A percentile compares a stretch with the other conserved stretches of the same genome.
These are phyloP conservation scores for Tinamus guttatus DNA, from an alignment of 2,113 vertebrate species.

Conservation along the genomic window DNA sequence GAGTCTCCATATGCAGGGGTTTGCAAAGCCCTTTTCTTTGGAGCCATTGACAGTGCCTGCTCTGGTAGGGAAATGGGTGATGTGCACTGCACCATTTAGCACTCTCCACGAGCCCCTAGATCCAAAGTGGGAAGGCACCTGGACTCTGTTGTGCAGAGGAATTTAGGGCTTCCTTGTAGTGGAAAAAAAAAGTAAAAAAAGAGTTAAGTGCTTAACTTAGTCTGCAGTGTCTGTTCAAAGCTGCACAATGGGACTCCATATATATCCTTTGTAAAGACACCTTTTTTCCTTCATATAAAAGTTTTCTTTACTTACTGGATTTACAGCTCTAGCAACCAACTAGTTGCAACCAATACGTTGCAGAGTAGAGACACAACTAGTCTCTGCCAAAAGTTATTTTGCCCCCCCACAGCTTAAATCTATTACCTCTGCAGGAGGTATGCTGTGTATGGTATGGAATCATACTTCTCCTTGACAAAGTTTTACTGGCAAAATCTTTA, in stretches of 20 bases:
- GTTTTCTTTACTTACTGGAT: background rate
- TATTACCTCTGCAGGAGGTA: background rate
- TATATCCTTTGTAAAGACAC: background rate
- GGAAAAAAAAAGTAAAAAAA: background rate
- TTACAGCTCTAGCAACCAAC: background rate
- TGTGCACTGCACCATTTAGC: background rate
- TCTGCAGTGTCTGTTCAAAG: background rate
- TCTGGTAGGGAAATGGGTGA: background rate
- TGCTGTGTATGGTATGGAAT: too few relatives aligned
- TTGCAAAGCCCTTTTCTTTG: background rate
- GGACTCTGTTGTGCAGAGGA: accelerated
- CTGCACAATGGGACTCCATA: background rate
- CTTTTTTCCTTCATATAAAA: background rate
- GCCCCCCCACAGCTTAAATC: background rate
- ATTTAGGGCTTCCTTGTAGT: background rate
- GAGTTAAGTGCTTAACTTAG: background rate
- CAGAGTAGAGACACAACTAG: background rate
- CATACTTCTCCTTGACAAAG: background rate
- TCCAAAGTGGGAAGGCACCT: background rate
- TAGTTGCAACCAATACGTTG: too few relatives aligned
- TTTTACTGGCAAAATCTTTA: background rate
- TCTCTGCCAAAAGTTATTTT: background rate
- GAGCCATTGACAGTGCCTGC: accelerated
- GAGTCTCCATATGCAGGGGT: background rate
- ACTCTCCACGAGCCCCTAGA: accelerated